These are phyloP conservation scores for Heliconius erato DNA, from an alignment of 2,888 invertebrate genomes.

Conservation along the genomic window DNA sequence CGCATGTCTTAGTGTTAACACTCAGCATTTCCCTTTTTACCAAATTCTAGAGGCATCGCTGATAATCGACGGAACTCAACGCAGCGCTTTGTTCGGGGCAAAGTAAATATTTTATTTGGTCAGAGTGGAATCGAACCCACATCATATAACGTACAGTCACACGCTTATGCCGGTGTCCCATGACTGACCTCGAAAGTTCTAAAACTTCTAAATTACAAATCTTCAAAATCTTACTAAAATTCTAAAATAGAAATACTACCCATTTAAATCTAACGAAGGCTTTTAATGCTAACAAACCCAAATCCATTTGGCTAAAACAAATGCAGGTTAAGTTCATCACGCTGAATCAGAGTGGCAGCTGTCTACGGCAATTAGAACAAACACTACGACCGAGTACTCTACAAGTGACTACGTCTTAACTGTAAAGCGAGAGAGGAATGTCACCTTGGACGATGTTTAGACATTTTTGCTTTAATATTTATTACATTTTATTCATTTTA, in stretches of 20 bases:
- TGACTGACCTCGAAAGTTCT: too few relatives aligned
- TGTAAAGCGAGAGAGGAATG: slow-evolving; percentile 13
- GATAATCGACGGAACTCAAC: too few relatives aligned
- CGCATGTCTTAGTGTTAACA: too few relatives aligned
- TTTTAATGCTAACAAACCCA: slow-evolving; percentile 15
- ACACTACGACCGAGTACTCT: slow-evolving; percentile 64
- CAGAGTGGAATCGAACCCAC: too few relatives aligned
- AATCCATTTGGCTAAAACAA: slow-evolving; percentile 36
- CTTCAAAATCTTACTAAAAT: not conserved
- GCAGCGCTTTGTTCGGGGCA: too few relatives aligned
- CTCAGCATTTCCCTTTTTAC: fast-evolving
- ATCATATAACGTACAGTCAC: too few relatives aligned
- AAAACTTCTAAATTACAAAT: not conserved
- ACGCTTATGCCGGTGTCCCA: too few relatives aligned
- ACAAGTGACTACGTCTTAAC: slow-evolving; percentile 35
- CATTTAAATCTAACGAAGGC: slow-evolving; percentile 5
- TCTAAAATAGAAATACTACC: not conserved
- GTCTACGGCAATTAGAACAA: slow-evolving; percentile 80
- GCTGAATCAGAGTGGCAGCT: slow-evolving; percentile 55
- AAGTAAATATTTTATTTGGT: too few relatives aligned
- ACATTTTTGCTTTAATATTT: not conserved
- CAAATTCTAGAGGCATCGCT: too few relatives aligned
- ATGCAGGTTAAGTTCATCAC: slow-evolving; percentile 46
- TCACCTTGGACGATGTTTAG: not conserved
- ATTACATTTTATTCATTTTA: not conserved